Percentiles rank a stretch among this genome's conserved stretches.
phyloP scores from a whole-genome alignment of 2,888 invertebrate genomes.

The Zaprionus lineosus region DNA sequence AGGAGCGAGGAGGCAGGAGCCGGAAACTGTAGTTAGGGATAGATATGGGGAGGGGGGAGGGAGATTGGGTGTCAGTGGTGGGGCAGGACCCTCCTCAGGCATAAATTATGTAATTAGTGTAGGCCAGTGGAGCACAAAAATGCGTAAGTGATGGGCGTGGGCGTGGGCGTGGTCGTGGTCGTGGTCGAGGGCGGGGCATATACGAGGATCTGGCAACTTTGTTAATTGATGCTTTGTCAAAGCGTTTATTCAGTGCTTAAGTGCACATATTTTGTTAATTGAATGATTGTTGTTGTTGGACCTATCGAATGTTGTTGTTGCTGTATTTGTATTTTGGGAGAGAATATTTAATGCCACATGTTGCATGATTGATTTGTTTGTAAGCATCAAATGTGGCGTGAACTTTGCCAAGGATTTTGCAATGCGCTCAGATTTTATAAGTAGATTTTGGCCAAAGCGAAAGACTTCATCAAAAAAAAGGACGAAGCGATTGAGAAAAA shows the following conservation, averaged over 20 bases:
- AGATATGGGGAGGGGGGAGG: no score
- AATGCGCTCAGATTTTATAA: constrained; percentile 40
- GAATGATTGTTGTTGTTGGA: constrained; percentile 29
- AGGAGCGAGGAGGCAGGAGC: no score
- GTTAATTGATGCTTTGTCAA: constrained; percentile 76
- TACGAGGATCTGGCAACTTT: constrained; percentile 20
- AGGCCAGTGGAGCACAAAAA: no score
- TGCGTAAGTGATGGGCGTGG: constrained; percentile 34
- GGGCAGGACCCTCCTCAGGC: constrained; percentile 46
- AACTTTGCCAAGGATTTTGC: constrained; percentile 23
- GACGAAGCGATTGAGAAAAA: constrained; percentile 3
- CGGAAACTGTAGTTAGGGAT: no score
- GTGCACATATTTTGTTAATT: constrained; percentile 46
- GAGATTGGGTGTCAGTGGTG: no score
- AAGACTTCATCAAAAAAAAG: not conserved
- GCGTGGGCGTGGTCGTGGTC: not conserved
- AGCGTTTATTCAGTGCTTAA: constrained; percentile 68
- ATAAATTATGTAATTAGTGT: constrained; percentile 78
- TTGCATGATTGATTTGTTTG: constrained; percentile 47
- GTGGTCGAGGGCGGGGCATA: not conserved
- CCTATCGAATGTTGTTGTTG: constrained; percentile 5
- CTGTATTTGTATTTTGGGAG: not conserved
- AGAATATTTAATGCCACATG: constrained; percentile 27
- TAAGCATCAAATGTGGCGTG: constrained; percentile 22
- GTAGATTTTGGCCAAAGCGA: constrained; percentile 39